Conservation (phyloP, 1,140 invertebrate species). For the Drosophila micromelanica region DNA sequence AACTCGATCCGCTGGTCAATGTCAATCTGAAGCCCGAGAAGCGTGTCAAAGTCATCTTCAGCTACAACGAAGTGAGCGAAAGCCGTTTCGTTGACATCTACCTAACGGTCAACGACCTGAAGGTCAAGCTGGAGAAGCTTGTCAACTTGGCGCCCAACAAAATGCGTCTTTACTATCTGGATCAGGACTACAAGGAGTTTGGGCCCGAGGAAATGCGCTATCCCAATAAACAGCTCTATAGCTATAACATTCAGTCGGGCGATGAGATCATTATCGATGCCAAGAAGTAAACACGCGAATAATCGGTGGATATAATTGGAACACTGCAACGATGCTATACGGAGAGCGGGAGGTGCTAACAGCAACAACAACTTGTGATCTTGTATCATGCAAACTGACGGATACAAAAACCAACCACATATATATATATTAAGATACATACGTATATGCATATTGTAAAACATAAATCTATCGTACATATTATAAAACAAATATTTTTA, state of each 20-base stretch:
- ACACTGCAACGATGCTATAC: neutral
- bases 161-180: slow-evolving; percentile 94
- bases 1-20: slow-evolving; percentile 93
- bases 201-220: slow-evolving; percentile 95
- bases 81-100: slow-evolving; percentile 91
- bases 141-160: slow-evolving; percentile 91
- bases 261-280: slow-evolving; percentile 96
- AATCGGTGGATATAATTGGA: slow-evolving; percentile 2
- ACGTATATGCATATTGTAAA: slow-evolving; percentile 8
- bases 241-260: slow-evolving; percentile 94
- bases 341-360: slow-evolving; percentile 53
- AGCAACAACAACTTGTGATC: slow-evolving; percentile 69
- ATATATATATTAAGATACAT: neutral
- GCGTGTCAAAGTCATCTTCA: slow-evolving; percentile 92
- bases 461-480: slow-evolving; percentile 9
- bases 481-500: slow-evolving; percentile 23
- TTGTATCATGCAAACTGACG: slow-evolving; percentile 54
- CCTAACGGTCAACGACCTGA: slow-evolving; percentile 91
- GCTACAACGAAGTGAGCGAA: slow-evolving; percentile 90
- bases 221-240: slow-evolving; percentile 94
- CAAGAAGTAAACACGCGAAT: slow-evolving; percentile 84
- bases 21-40: slow-evolving; percentile 94
- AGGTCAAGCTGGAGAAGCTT: slow-evolving; percentile 91
- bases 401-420: slow-evolving; percentile 55
- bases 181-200: slow-evolving; percentile 89